phyloP scores from a whole-genome alignment of 2,888 invertebrate species.

The Nomada fucata region DNA sequence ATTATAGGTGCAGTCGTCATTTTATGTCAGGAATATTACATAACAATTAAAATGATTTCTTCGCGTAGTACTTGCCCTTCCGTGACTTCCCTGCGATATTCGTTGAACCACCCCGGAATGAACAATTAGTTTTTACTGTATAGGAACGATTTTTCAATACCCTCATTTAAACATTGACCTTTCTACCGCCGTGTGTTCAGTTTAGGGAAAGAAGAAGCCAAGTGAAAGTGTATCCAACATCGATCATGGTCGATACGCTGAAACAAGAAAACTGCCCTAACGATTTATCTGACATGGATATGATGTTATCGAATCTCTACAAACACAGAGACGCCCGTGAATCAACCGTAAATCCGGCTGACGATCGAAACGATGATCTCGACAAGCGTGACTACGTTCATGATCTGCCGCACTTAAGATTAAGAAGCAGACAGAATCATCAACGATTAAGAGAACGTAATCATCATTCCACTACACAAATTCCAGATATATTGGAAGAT shows the following conservation, averaged over 20 bases:
- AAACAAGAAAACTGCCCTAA: slow-evolving; percentile 78
- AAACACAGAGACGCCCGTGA: neutral
- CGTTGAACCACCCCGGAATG: no score
- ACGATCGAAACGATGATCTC: neutral
- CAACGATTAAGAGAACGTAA: neutral
- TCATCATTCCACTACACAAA: neutral
- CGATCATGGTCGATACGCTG: slow-evolving; percentile 76
- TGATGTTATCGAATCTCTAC: neutral
- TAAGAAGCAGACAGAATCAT: neutral
- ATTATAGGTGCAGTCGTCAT: no score
- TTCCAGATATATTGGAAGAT: neutral
- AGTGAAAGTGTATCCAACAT: slow-evolving; percentile 78
- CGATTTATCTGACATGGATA: slow-evolving; percentile 38
- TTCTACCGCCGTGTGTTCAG: slow-evolving; percentile 64
- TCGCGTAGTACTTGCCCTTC: no score
- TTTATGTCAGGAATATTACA: no score
- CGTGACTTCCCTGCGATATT: no score
- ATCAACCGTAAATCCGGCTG: neutral
- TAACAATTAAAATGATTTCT: no score
- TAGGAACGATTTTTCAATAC: neutral
- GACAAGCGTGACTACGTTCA: neutral
- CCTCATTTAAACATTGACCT: neutral
- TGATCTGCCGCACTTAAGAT: neutral
- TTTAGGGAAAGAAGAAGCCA: slow-evolving; percentile 78
- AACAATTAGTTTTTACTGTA: neutral